Conservation (phyloP, 2,888 invertebrate species). For the Dorcus hopei region DNA sequence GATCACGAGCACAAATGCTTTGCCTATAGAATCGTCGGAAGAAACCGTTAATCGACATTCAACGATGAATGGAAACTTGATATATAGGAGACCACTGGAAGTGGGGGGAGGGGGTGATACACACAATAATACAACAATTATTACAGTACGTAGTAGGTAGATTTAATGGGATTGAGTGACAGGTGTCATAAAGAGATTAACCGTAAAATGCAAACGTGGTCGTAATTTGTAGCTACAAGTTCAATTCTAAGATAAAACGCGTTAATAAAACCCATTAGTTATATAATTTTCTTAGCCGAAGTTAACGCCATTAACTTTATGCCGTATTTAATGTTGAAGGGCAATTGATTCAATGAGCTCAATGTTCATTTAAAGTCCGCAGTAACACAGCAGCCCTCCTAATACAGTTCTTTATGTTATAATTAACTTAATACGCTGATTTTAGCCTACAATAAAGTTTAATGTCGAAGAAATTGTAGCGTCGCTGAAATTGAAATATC, state of each 20-base stretch:
- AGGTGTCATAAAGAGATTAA: too few relatives aligned
- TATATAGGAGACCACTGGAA: not conserved
- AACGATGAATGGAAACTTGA: slow-evolving; percentile 1
- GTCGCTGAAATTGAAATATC: too few relatives aligned
- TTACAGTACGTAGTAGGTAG: too few relatives aligned
- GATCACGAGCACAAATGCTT: slow-evolving; percentile 14
- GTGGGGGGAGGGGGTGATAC: not conserved
- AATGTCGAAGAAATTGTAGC: not conserved
- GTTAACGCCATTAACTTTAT: slow-evolving; percentile 20
- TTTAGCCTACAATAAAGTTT: slow-evolving; percentile 8
- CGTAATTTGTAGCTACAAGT: not conserved
- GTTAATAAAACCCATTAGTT: not conserved
- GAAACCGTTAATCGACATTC: slow-evolving; percentile 1
- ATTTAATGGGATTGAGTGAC: too few relatives aligned
- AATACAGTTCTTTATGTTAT: slow-evolving; percentile 30
- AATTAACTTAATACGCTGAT: slow-evolving; percentile 23
- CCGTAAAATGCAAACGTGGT: not conserved
- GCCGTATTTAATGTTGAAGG: slow-evolving; percentile 25
- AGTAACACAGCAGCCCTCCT: slow-evolving; percentile 21
- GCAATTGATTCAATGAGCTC: slow-evolving; percentile 28
- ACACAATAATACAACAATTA: too few relatives aligned
- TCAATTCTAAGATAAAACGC: not conserved
- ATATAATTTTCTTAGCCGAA: not conserved
- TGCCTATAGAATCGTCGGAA: slow-evolving; percentile 6
- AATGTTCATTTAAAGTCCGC: slow-evolving; percentile 18